phyloP scores from a whole-genome alignment of 1,140 invertebrate species.

The Campoletis sonorensis region DNA sequence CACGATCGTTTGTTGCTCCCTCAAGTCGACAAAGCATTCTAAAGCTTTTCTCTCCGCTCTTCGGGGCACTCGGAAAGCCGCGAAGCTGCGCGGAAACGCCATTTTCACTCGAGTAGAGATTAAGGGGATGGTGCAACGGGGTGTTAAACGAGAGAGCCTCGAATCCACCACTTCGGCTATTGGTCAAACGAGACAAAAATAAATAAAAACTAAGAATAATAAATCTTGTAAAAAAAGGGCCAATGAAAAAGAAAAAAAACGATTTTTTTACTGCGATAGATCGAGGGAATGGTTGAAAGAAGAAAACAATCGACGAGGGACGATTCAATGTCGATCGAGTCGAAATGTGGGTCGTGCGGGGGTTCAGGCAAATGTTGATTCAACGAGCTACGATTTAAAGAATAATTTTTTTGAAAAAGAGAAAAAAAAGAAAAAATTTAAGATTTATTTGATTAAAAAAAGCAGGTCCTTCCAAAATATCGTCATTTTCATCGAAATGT shows the following conservation, averaged over 20 bases:
- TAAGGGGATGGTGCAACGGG: conserved; percentile 57
- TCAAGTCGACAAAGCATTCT: not conserved
- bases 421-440: no score
- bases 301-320: conserved; percentile 31
- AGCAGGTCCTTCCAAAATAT: no score
- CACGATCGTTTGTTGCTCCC: conserved; percentile 42
- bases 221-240: conserved; percentile 37
- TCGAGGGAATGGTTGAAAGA: conserved; percentile 26
- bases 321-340: no score
- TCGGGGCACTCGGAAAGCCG: conserved; percentile 10
- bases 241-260: conserved; percentile 33
- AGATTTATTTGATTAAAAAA: no score
- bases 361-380: no score
- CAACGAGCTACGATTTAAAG: no score
- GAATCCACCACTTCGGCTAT: conserved; percentile 11
- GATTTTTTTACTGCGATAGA: conserved; percentile 26
- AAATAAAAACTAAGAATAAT: conserved; percentile 56
- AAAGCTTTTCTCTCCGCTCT: conserved; percentile 15
- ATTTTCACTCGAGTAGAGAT: conserved; percentile 37
- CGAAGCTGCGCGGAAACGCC: conserved; percentile 62
- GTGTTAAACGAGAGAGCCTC: conserved; percentile 64
- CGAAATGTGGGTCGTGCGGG: no score
- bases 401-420: no score
- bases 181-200: conserved; percentile 5
- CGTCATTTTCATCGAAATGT: no score